Conservation (phyloP, 2,888 invertebrate species). For the Fissipunctia ypsillon region DNA sequence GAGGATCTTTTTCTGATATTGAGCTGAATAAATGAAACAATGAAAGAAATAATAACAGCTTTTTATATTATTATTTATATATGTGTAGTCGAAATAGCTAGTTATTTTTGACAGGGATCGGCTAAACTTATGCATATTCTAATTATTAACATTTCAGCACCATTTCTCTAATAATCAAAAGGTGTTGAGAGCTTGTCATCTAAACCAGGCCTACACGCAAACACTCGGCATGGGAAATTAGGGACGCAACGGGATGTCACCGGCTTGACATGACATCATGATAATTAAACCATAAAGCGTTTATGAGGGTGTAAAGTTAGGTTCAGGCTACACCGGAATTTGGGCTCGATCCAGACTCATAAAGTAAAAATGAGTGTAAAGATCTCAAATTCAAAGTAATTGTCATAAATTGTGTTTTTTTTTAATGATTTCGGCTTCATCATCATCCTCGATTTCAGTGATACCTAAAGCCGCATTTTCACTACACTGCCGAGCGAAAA, state of each 20-base stretch:
- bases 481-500: too few relatives aligned
- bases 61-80: background rate
- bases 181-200: slow-evolving; percentile 14
- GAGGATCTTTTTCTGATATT: background rate
- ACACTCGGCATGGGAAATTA: slow-evolving; percentile 58
- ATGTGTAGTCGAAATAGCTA: too few relatives aligned
- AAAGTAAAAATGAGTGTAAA: background rate
- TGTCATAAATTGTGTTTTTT: too few relatives aligned
- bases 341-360: background rate
- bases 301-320: slow-evolving; percentile 33
- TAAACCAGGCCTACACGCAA: slow-evolving; percentile 10
- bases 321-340: slow-evolving; percentile 29
- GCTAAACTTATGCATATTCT: background rate
- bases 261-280: slow-evolving; percentile 45
- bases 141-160: background rate
- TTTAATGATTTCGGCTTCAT: too few relatives aligned
- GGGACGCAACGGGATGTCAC: slow-evolving; percentile 28
- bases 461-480: too few relatives aligned
- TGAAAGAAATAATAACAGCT: background rate
- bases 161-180: slow-evolving; percentile 9
- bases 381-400: background rate
- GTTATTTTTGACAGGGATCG: background rate
- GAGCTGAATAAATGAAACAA: too few relatives aligned
- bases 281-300: slow-evolving; percentile 58
- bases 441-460: too few relatives aligned